Conservation (phyloP, 1,140 invertebrate species). For the Drosophila equinoxialis region DNA sequence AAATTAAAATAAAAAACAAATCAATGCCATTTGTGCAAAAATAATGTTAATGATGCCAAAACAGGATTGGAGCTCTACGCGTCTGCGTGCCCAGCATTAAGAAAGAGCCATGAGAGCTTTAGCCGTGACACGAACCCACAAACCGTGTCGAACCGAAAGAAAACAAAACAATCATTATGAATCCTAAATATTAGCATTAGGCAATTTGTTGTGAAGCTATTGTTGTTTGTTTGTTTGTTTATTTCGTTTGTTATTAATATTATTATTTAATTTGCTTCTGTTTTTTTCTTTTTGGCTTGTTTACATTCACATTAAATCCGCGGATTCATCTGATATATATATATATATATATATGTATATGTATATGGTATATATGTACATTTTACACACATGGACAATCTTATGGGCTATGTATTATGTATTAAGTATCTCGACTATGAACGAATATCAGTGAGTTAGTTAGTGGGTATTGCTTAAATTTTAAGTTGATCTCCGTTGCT, state of each 20-base stretch:
- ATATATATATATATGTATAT: conserved; percentile 20
- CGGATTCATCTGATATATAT: neutral
- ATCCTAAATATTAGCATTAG: neutral
- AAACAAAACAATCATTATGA: neutral
- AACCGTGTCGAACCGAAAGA: neutral
- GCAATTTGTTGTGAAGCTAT: neutral
- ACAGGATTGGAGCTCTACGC: neutral
- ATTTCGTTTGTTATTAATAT: no score
- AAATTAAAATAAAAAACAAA: conserved; percentile 76
- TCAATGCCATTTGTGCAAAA: conserved; percentile 66
- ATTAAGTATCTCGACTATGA: conserved; percentile 34
- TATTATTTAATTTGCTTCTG: conserved; percentile 40
- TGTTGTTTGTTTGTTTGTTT: neutral
- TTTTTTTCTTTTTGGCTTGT: conserved; percentile 73
- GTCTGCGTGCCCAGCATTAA: conserved; percentile 45
- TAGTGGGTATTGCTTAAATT: neutral
- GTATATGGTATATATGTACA: neutral
- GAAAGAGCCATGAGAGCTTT: neutral
- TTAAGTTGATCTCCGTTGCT: neutral
- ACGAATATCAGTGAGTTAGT: conserved; percentile 48
- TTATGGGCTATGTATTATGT: conserved; percentile 40
- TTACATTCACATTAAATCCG: conserved; percentile 75
- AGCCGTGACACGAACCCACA: conserved; percentile 31
- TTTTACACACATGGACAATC: conserved; percentile 25
- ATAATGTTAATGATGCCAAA: conserved; percentile 71